These are phyloP conservation scores for Rousettus madagascariensis DNA, from an alignment of 2,797 vertebrate species.

Conservation along the genomic window DNA sequence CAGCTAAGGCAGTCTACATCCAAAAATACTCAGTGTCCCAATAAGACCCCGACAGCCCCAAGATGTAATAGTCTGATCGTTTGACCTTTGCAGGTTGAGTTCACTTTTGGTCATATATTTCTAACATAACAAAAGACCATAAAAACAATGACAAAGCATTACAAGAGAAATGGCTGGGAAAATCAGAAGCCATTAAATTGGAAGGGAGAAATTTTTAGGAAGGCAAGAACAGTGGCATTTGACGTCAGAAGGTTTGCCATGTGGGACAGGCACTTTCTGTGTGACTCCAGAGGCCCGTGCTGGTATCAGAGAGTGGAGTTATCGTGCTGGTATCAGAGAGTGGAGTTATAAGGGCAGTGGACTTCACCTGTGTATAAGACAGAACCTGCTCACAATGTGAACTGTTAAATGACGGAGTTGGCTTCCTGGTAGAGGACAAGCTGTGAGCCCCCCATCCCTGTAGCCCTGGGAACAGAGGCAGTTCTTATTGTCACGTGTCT, in stretches of 20 bases:
- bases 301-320: too few relatives aligned
- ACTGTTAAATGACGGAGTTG: background rate
- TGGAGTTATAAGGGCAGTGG: background rate
- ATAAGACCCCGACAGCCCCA: background rate
- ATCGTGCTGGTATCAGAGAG: background rate
- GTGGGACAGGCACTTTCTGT: background rate
- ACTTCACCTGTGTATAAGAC: rapidly evolving
- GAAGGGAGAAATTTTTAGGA: background rate
- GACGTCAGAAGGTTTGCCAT: background rate
- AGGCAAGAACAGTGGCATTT: background rate
- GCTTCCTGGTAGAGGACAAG: background rate
- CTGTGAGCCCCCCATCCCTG: background rate
- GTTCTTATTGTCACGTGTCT: background rate
- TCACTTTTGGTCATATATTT: background rate
- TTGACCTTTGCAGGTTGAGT: background rate
- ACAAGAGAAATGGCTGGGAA: background rate
- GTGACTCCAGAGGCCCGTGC: background rate
- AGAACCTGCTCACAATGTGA: background rate
- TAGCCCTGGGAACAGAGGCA: background rate
- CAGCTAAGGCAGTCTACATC: background rate
- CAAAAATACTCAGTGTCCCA: background rate
- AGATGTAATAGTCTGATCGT: background rate
- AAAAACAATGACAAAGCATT: background rate
- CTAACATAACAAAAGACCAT: background rate
- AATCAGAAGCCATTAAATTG: background rate